Evolutionary conservation across 2,888 invertebrate genomes (phyloP).

Genomic region (Mimachlamys varia): DNA sequence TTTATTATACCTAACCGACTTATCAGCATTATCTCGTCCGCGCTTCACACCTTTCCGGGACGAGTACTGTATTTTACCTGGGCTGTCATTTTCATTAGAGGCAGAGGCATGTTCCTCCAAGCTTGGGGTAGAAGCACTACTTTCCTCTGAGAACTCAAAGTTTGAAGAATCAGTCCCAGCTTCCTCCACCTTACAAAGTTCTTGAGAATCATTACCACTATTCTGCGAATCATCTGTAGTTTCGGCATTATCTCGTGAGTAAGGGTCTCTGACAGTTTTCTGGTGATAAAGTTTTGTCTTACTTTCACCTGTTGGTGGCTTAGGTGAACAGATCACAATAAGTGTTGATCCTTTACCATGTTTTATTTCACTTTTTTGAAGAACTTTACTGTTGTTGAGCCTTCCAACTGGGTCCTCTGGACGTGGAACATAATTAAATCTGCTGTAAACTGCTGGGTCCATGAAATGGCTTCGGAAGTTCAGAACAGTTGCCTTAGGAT

Average conservation of each 20-base stretch:
- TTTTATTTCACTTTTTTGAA: slow-evolving; percentile 68
- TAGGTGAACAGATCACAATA: slow-evolving; percentile 74
- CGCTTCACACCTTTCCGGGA: background rate
- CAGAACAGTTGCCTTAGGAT: slow-evolving; percentile 57
- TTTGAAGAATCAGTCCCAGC: slow-evolving; percentile 18
- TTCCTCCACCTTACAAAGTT: slow-evolving; percentile 32
- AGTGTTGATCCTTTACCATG: slow-evolving; percentile 71
- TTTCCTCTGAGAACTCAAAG: slow-evolving; percentile 24
- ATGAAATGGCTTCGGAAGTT: slow-evolving; percentile 64
- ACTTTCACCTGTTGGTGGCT: slow-evolving; percentile 64
- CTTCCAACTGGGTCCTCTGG: slow-evolving; percentile 65
- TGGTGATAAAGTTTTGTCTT: slow-evolving; percentile 64
- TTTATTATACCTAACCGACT: slow-evolving; percentile 54
- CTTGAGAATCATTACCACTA: slow-evolving; percentile 38
- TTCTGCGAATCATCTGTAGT: background rate
- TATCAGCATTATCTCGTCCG: background rate
- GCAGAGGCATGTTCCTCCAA: slow-evolving; percentile 24
- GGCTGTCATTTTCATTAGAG: background rate
- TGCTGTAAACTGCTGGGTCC: slow-evolving; percentile 65
- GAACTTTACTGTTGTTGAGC: slow-evolving; percentile 67
- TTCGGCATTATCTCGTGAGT: slow-evolving; percentile 36
- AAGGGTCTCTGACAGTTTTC: slow-evolving; percentile 48
- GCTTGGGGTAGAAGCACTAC: slow-evolving; percentile 7
- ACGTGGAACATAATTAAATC: slow-evolving; percentile 60
- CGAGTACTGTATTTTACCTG: slow-evolving; percentile 20